Evolutionary conservation across 2,888 invertebrate species (phyloP).

Genomic region (Cyclophora punctaria): DNA sequence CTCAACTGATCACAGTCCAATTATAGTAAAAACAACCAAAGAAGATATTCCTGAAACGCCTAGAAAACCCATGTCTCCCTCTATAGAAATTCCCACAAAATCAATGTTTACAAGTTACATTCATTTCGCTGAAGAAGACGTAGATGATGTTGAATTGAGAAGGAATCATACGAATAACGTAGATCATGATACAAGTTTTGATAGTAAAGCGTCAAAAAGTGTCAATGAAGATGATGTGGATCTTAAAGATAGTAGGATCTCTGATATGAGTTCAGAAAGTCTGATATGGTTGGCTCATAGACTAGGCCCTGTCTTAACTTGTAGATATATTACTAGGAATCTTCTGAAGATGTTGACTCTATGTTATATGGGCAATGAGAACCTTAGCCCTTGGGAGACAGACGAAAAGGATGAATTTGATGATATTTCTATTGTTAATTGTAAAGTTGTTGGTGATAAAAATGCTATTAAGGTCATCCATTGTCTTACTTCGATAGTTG

Average conservation of each 20-base stretch:
- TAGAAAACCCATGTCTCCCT: conserved; percentile 75
- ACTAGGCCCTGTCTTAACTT: conserved; percentile 94
- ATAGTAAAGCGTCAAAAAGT: conserved; percentile 24
- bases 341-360: conserved; percentile 94
- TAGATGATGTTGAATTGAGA: conserved; percentile 30
- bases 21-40: conserved; percentile 36
- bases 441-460: conserved; percentile 83
- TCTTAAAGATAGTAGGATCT: conserved; percentile 74
- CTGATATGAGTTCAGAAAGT: conserved; percentile 91
- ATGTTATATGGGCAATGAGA: conserved; percentile 92
- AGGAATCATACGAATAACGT: conserved; percentile 29
- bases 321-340: conserved; percentile 92
- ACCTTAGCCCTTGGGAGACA: conserved; percentile 72
- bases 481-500: conserved; percentile 90
- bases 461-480: conserved; percentile 92
- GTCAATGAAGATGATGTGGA: conserved; percentile 33
- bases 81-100: conserved; percentile 79
- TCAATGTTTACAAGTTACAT: conserved; percentile 67
- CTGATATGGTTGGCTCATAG: conserved; percentile 94
- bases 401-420: conserved; percentile 66
- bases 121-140: conserved; percentile 59
- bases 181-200: conserved; percentile 1
- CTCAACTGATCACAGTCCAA: conserved; percentile 56
- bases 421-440: conserved; percentile 78
- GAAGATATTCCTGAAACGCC: conserved; percentile 31